Percentiles rank a stretch among this genome's conserved stretches.
These are phyloP conservation scores for Platynereis dumerilii DNA, from an alignment of 2,888 invertebrate species.

Conservation along the genomic window DNA sequence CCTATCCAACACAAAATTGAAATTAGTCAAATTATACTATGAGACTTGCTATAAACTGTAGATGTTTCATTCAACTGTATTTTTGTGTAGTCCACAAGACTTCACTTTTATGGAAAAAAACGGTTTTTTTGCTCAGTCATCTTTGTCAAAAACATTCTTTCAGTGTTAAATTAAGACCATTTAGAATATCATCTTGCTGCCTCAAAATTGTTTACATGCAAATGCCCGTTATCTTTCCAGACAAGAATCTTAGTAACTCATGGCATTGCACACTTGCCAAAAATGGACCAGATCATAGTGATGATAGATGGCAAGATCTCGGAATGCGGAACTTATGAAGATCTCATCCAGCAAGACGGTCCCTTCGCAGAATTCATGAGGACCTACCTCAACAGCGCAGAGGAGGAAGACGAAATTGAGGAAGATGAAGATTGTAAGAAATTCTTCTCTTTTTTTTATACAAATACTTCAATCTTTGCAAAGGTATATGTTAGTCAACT, in stretches of 20 bases:
- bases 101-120: too few relatives aligned
- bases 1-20: too few relatives aligned
- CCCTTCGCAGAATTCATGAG: constrained; percentile 58
- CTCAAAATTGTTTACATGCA: too few relatives aligned
- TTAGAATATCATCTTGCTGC: too few relatives aligned
- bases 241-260: constrained; percentile 58
- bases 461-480: neutral
- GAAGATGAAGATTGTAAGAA: constrained; percentile 11
- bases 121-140: too few relatives aligned
- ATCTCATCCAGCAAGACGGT: constrained; percentile 52
- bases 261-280: constrained; percentile 54
- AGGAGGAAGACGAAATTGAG: constrained; percentile 8
- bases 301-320: constrained; percentile 52
- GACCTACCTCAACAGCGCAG: constrained; percentile 60
- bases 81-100: too few relatives aligned
- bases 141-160: too few relatives aligned
- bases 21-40: too few relatives aligned
- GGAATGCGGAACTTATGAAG: constrained; percentile 53
- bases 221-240: constrained; percentile 40
- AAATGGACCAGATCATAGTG: constrained; percentile 54
- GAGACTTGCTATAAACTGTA: too few relatives aligned
- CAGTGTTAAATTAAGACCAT: too few relatives aligned
- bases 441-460: neutral
- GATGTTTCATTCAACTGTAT: too few relatives aligned
- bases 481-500: neutral